Evolutionary conservation across 2,888 invertebrate species (phyloP).

Genomic region (Sinotaia quadrata): DNA sequence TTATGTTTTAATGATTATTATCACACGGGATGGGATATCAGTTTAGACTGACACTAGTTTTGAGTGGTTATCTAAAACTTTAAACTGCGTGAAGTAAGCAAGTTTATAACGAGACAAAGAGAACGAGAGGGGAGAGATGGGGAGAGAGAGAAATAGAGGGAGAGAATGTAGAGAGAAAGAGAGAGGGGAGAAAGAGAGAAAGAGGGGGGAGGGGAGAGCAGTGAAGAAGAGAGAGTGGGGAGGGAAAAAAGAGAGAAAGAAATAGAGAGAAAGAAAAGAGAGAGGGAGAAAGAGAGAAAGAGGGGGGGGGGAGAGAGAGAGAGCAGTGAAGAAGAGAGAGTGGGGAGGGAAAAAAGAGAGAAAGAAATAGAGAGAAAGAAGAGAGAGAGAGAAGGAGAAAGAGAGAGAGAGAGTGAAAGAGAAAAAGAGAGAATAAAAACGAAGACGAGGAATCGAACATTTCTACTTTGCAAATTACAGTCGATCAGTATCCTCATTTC

Average conservation of each 20-base stretch:
- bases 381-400: not conserved
- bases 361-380: conserved; percentile 2
- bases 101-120: not conserved
- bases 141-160: conserved; percentile 14
- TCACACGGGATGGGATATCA: too few species aligned
- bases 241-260: conserved; percentile 8
- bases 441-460: too few species aligned
- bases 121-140: not conserved
- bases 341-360: not conserved
- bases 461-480: too few species aligned
- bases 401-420: too few species aligned
- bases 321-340: not conserved
- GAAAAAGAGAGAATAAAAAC: too few species aligned
- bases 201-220: conserved; percentile 10
- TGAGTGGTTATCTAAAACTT: too few species aligned
- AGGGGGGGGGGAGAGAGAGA: not conserved
- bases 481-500: too few species aligned
- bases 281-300: not conserved
- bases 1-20: too few species aligned
- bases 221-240: conserved; percentile 8
- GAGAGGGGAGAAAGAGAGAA: conserved; percentile 3
- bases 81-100: not conserved
- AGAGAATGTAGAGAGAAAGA: not conserved
- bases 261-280: conserved; percentile 5
- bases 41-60: too few species aligned